Percentiles rank a stretch among this genome's conserved stretches.
These are phyloP conservation scores for Mimachlamys varia DNA, from an alignment of 2,888 invertebrate species.

Conservation along the genomic window DNA sequence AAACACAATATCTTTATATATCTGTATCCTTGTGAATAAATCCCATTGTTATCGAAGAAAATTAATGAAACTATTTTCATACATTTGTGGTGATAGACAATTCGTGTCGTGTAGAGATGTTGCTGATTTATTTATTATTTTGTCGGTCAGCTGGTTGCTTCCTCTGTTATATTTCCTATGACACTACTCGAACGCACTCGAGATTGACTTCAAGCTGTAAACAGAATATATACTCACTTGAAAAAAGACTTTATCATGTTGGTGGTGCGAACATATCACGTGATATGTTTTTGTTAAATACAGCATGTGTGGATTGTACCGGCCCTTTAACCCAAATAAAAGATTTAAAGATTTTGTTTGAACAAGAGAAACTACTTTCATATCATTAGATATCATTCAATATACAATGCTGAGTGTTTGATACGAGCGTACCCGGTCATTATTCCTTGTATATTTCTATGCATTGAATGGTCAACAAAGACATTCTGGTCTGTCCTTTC, in stretches of 20 bases:
- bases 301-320: neutral
- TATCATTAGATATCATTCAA: neutral
- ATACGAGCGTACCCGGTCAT: neutral
- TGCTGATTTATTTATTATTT: too few relatives aligned
- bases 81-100: neutral
- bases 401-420: neutral
- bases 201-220: neutral
- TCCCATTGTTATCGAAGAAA: neutral
- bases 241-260: neutral
- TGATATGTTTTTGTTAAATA: neutral
- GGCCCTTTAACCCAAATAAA: neutral
- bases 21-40: neutral
- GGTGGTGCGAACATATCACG: neutral
- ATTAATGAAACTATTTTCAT: neutral
- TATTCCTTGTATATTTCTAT: neutral
- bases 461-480: neutral
- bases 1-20: neutral
- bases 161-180: too few relatives aligned
- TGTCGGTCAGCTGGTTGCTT: too few relatives aligned
- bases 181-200: neutral
- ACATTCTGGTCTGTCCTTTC: too few relatives aligned
- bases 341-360: slow-evolving; percentile 1
- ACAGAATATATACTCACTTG: neutral
- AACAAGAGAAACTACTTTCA: neutral
- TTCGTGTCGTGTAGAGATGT: neutral